Percentiles rank a stretch among this genome's conserved stretches.
These are phyloP conservation scores for Diachrysia chrysitis DNA, from an alignment of 2,888 invertebrate genomes.

Conservation along the genomic window DNA sequence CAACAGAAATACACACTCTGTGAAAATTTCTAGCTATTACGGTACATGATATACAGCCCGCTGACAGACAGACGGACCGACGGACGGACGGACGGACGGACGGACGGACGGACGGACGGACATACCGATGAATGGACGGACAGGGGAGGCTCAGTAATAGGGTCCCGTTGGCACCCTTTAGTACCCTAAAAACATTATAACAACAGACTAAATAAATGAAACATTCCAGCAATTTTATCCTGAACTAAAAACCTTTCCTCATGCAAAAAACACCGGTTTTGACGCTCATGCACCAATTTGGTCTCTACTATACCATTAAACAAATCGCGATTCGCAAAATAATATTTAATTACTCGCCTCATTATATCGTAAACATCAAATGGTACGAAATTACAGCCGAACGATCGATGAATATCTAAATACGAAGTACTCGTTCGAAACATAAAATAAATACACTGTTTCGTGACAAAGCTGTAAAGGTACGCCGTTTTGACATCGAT, in stretches of 20 bases:
- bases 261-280: slow-evolving; percentile 13
- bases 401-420: slow-evolving; percentile 16
- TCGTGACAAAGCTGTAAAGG: slow-evolving; percentile 48
- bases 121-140: no score
- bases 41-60: no score
- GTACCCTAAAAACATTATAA: no score
- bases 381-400: slow-evolving; percentile 33
- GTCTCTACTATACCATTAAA: slow-evolving; percentile 23
- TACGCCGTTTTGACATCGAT: slow-evolving; percentile 59
- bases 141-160: no score
- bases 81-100: no score
- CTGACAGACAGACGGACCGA: no score
- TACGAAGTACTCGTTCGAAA: slow-evolving; percentile 9
- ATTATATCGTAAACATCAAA: slow-evolving; percentile 26
- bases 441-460: slow-evolving; percentile 20
- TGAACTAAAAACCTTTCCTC: not conserved
- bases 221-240: not conserved
- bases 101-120: no score
- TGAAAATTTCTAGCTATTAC: no score
- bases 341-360: slow-evolving; percentile 34
- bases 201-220: not conserved
- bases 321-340: slow-evolving; percentile 23
- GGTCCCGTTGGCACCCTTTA: no score
- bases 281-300: slow-evolving; percentile 13
- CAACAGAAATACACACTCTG: no score